Base-by-base conservation (phyloP, 2,797 vertebrate species). In the Pempheris klunzingeri region DNA sequence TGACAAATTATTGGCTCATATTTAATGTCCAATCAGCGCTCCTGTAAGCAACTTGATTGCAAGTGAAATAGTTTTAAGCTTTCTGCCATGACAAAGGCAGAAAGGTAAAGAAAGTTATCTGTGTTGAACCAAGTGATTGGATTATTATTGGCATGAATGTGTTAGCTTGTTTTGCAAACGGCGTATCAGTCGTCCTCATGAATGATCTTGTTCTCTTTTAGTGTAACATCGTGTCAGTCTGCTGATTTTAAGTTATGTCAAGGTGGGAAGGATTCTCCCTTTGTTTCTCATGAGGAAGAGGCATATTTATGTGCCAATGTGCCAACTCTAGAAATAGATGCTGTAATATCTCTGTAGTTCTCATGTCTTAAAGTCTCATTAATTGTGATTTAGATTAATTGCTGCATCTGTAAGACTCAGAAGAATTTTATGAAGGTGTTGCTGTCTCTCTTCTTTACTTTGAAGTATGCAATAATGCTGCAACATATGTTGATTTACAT, bases 81-180 rank as follows among this genome's bases (percentile, higher is more conserved):
- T 26, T 22, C 2, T 38, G 57, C 32, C 15, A 15, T 15, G 47
- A 26, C 59, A 36, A 28, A 24, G n/a, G 49, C 9, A 14, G 3
- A 36, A n/a, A n/a, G n/a, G n/a, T n/a, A n/a, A n/a, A n/a, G n/a
- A n/a, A n/a, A n/a, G n/a, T 58, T 5, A 39, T 65, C 36, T 28
- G 15, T 12, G 12, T n/a, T 54, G n/a, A 62, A 41, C 11, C 15
- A 1, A 26, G 24, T 14, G 53, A 39, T 69, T 38, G 63, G 52
- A 58, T 74, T 32, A 61, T 38, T 7, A 39, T 10, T 22, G 17
- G 7, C 7, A 30, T 38, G 6, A 4, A 1, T 36, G 28, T 44
- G n/a, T 72, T 54, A 22, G 34, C 38, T 55, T 46, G 18, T 80
- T 65, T 30, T 46, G 17, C 12, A 20, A 57, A 26, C 36, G 57